These are phyloP conservation scores for Smittia aterrima DNA, from an alignment of 2,888 invertebrate species.

Conservation along the genomic window DNA sequence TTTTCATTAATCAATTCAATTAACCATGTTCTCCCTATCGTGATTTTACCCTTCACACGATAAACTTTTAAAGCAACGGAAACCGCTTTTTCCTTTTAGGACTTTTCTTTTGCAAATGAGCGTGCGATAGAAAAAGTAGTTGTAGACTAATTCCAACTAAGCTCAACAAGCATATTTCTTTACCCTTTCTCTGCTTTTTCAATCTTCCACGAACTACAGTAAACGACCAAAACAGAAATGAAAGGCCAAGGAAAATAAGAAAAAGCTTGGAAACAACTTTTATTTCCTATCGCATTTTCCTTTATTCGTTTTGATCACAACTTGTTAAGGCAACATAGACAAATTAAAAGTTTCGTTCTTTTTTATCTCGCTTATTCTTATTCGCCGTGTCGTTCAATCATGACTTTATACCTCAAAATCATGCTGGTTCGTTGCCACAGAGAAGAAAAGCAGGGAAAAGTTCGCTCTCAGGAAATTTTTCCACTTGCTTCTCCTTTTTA, in stretches of 20 bases:
- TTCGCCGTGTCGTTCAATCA: not conserved
- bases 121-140: slow-evolving; percentile 19
- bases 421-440: not conserved
- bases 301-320: slow-evolving; percentile 3
- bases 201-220: not conserved
- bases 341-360: not conserved
- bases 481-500: slow-evolving; percentile 25
- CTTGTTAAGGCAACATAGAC: slow-evolving; percentile 7
- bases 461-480: slow-evolving; percentile 3
- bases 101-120: slow-evolving; percentile 5
- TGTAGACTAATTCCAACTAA: not conserved
- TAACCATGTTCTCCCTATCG: not conserved
- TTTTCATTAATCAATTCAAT: slow-evolving; percentile 1
- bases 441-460: not conserved
- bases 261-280: not conserved
- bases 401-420: slow-evolving; percentile 30
- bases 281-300: not conserved
- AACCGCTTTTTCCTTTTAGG: not conserved
- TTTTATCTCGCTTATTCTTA: not conserved
- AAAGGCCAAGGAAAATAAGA: no score
- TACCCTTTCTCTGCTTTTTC: not conserved
- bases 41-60: not conserved
- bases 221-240: not conserved
- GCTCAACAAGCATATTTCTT: not conserved
- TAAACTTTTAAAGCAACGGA: not conserved